Conservation (phyloP, 2,888 invertebrate species). For the Spodoptera picta region DNA sequence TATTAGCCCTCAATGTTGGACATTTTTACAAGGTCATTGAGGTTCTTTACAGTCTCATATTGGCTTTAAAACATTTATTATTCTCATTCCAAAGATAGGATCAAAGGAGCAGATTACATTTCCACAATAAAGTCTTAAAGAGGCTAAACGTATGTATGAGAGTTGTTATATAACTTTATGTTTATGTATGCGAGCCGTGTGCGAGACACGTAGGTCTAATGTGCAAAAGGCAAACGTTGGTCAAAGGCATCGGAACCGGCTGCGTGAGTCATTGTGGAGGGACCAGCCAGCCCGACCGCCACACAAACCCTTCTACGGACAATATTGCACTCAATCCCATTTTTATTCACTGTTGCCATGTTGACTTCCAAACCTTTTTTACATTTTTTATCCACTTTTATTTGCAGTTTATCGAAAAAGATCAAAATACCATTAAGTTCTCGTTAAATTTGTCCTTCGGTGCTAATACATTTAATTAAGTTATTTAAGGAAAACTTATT, state of each 20-base stretch:
- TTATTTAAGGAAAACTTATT: background rate
- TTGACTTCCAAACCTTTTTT: background rate
- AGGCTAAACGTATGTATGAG: constrained; percentile 1
- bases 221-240: constrained; percentile 57
- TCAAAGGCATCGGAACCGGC: constrained; percentile 68
- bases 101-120: constrained; percentile 3
- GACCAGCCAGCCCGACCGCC: constrained; percentile 45
- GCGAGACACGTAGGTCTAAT: constrained; percentile 52
- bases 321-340: constrained; percentile 45
- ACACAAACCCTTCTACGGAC: constrained; percentile 56
- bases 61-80: no score
- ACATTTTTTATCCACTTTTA: background rate
- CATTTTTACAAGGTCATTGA: no score
- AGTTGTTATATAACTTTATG: constrained; percentile 15
- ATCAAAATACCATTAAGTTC: background rate
- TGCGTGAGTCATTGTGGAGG: constrained; percentile 72
- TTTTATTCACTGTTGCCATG: constrained; percentile 28
- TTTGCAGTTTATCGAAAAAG: constrained; percentile 7
- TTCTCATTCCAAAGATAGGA: no score
- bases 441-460: background rate
- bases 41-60: no score
- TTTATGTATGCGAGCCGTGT: constrained; percentile 35
- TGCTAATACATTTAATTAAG: background rate
- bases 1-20: no score
- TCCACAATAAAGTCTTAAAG: background rate